Evolutionary conservation across 2,797 vertebrate genomes (phyloP), one percentile per base, ranked within the genome.

Genomic region (Carapus acus): DNA sequence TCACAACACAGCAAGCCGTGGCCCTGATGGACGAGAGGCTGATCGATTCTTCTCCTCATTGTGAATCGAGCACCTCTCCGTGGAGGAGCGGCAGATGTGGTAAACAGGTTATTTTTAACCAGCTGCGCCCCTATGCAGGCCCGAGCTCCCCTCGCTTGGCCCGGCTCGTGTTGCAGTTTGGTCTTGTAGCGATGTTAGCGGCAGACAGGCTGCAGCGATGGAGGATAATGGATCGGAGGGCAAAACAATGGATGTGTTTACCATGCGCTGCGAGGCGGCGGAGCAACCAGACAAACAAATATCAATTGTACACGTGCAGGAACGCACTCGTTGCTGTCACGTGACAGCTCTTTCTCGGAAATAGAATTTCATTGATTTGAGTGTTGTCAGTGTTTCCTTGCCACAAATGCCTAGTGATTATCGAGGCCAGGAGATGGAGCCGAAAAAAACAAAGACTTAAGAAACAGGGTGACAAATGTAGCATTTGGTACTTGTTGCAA

Each of bases 21-120:
- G 31, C 29, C 17, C 1, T 8, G 69, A 67, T 64, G 62, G 62
- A 53, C 18, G 24, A 66, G 78, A 48, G 52, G 82, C 67, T 55
- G n/a, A 69, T 76, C 2, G 63, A 61, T 71, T 69, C 71, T 75
- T 71, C 76, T 62, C 21, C 22, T 67, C 52, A 75, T 64, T 55
- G 64, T 51, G 66, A 67, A 38, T 46, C 39, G 29, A 65, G 68
- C 46, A 17, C 43, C 50, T 53, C 68, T 76, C 68, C n/a, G 2
- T 62, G 70, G 45, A 80, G 37, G 55, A 54, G 54, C 3, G 24
- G n/a, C 18, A 9, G 36, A 44, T 71, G 47, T 66, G 69, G 73
- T 84, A 79, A 83, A 82, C 78, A 74, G 72, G 75, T 77, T 73
- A 81, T 79, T 71, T 79, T 69, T 78, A 76, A 68, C 71, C 52